A percentile compares a stretch with the other conserved stretches of the same genome.
Conservation (phyloP, 2,113 vertebrate species). For the Caloenas nicobarica region DNA sequence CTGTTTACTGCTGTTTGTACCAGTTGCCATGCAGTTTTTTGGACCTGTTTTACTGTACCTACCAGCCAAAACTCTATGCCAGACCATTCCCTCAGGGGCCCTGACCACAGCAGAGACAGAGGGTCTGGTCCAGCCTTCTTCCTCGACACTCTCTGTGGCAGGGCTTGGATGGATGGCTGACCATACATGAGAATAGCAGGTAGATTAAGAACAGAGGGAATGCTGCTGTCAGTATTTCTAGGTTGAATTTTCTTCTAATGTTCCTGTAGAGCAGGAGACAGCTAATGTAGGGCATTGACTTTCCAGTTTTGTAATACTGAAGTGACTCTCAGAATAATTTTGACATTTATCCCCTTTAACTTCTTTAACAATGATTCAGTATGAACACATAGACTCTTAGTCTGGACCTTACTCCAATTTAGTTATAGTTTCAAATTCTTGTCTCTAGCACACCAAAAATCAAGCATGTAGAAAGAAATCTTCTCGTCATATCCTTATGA, state of each 20-base stretch:
- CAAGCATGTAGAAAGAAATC: not conserved
- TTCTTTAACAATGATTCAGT: not conserved
- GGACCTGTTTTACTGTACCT: not conserved
- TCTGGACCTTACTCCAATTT: not conserved
- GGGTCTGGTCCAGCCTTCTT: not conserved
- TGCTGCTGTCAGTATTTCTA: not conserved
- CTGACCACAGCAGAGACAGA: not conserved
- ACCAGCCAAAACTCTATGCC: not conserved
- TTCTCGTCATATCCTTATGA: not conserved
- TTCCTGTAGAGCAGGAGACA: not conserved
- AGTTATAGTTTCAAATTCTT: not conserved
- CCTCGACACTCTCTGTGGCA: not conserved
- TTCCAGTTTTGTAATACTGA: not conserved
- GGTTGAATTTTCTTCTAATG: not conserved
- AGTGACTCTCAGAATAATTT: not conserved
- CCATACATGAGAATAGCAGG: not conserved
- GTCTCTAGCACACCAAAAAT: not conserved
- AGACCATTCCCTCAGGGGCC: not conserved
- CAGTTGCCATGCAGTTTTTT: constrained; percentile 7
- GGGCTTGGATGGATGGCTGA: not conserved
- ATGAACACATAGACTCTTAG: not conserved
- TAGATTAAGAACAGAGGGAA: not conserved
- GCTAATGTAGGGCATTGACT: not conserved
- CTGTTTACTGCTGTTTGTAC: constrained; percentile 37
- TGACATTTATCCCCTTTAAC: not conserved